A percentile compares a stretch with the other conserved stretches of the same genome.
Evolutionary conservation across 1,140 invertebrate genomes (phyloP).

Genomic region (silkworm (Bombyx mori)): DNA sequence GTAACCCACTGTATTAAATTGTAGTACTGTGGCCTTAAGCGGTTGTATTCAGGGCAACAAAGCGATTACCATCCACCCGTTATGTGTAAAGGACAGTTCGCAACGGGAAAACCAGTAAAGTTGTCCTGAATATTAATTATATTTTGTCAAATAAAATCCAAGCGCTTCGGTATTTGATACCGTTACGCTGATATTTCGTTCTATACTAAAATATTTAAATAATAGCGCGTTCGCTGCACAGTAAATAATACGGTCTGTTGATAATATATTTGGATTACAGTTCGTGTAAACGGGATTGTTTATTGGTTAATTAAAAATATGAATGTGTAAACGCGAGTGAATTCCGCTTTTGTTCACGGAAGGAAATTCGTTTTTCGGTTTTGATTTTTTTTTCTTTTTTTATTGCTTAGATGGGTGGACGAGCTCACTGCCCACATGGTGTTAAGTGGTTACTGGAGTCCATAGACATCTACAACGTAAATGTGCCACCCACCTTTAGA

Average conservation of each 20-base stretch:
- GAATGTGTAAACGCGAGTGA: not conserved
- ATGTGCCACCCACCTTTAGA: too few relatives aligned
- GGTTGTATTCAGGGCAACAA: conserved; percentile 18
- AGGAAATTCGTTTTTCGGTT: not conserved
- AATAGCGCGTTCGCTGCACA: too few relatives aligned
- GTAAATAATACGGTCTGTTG: too few relatives aligned
- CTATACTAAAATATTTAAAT: too few relatives aligned
- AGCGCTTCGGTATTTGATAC: conserved; percentile 19
- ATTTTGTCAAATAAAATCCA: conserved; percentile 32
- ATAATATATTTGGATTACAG: not conserved
- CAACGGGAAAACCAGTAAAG: conserved; percentile 34
- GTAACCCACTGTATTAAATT: conserved; percentile 4
- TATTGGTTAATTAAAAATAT: conserved; percentile 17
- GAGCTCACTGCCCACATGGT: too few relatives aligned
- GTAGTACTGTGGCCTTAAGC: conserved; percentile 9
- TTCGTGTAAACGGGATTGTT: conserved; percentile 7
- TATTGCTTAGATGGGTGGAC: too few relatives aligned
- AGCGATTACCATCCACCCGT: conserved; percentile 21
- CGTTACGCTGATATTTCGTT: conserved; percentile 7
- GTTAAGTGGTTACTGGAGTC: too few relatives aligned
- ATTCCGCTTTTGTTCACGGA: not conserved
- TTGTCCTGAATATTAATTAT: conserved; percentile 51
- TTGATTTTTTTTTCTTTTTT: too few relatives aligned
- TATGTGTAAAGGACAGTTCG: conserved; percentile 31
- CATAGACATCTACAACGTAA: too few relatives aligned